A percentile compares a stretch with the other conserved stretches of the same genome.
Conservation (phyloP, 2,797 vertebrate species). For the Anolis apletophallus region DNA sequence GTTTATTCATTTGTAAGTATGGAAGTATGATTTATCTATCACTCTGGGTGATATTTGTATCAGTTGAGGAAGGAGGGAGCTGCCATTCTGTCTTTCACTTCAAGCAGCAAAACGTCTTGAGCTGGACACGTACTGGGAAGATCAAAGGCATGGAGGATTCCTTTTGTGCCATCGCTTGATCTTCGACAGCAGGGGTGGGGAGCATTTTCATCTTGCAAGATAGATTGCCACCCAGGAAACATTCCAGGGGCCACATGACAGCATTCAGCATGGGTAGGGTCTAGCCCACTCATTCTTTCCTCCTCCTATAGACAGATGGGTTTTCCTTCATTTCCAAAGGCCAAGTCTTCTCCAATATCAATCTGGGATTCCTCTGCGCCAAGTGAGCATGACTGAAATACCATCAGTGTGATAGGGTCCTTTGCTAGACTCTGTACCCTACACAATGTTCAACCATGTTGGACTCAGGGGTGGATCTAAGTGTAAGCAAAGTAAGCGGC, state of each 20-base stretch:
- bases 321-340: too few relatives aligned
- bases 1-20: neutral
- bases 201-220: neutral
- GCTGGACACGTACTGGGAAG: neutral
- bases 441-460: neutral
- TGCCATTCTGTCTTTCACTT: neutral
- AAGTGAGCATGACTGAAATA: neutral
- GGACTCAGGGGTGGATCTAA: too few relatives aligned
- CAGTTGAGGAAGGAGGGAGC: neutral
- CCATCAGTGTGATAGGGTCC: too few relatives aligned
- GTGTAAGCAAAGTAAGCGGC: too few relatives aligned
- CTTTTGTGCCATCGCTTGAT: neutral
- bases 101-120: neutral
- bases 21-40: too few relatives aligned
- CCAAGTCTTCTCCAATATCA: too few relatives aligned
- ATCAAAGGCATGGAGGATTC: neutral
- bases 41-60: neutral
- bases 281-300: neutral
- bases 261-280: neutral
- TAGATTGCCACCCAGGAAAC: neutral
- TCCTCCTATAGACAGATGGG: neutral
- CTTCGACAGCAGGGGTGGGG: neutral
- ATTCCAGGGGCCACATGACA: neutral
- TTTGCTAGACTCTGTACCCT: neutral
- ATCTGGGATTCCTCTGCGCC: neutral